Evolutionary conservation across 2,888 invertebrate species (phyloP), one percentile per base, ranked within the genome.

Genomic region (Tipula vernalis): DNA sequence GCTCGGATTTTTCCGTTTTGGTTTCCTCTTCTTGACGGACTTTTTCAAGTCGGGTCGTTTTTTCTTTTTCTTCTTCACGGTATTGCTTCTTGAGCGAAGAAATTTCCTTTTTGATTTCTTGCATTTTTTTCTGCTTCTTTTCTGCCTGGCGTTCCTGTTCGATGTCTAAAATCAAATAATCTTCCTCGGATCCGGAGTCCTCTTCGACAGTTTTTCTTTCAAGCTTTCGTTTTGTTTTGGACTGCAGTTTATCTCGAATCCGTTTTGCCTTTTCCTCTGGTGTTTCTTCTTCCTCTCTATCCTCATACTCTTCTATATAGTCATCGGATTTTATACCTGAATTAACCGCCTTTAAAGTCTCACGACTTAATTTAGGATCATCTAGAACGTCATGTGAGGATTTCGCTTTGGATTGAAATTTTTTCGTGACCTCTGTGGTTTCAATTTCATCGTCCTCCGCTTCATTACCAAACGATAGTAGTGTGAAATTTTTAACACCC

Each of bases 381-480:
- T 96, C 94, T 8, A 97, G 93, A 84, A 97, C 93, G 91, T 99
- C 99, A 91, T 99, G 99, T 2, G 98, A 96, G 0, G 98, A 98
- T 92, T 99, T 99, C 13, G 97, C 96, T 92, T 97, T 98, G 0
- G 96, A 95, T 18, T 94, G 92, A 89, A 94, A 95, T 89, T 94
- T 94, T 89, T 94, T 94, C 0, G 91, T 91, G 89, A 92, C 94
- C 89, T 93, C 93, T 89, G 94, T 95, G 0, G 95, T 95, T 90
- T 97, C 96, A 87, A 96, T 96, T 89, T 99, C 99, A 89, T 99
- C 99, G 90, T 98, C 99, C 90, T 99, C 98, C 0, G 98, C 99
- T 90, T 97, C 97, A 89, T 96, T 97, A 0, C 99, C 99, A 92
- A 99, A 99, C 0, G 99, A 99, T 2, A 99, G 92, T 1, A 99